Base-by-base conservation (phyloP, 2,113 vertebrate species). In the Ammodramus savannarum region DNA sequence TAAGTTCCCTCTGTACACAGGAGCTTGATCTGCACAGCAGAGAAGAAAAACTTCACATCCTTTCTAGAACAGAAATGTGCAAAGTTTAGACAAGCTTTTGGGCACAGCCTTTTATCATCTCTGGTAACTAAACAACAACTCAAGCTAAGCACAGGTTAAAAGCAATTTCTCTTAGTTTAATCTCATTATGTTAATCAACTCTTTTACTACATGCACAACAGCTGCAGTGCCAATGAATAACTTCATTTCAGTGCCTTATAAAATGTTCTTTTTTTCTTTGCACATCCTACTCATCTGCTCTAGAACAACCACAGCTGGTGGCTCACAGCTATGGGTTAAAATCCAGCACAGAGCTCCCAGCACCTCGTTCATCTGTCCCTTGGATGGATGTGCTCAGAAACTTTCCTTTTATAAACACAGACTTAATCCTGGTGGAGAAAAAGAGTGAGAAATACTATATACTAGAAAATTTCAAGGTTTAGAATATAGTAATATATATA, bases 131-230 rank as follows among this genome's bases (percentile, higher is more conserved):
- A 94, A 91, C 67, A 92, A 63, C 52, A 85, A 38, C 62, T 91
- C 57, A 57, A 87, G 58, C 52, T 49, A 94, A 82, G 49, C 76
- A 94, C 90, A 96, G 75, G 92, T 94, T 95, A 96, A 91, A 89
- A 95, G 66, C 51, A 87, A 55, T 89, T 93, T 82, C 48, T 94
- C 58, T 73, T 79, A 66, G 87, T 90, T 96, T 95, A 95, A 93
- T 94, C 82, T 95, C 85, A 57, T 94, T 96, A 96, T 94, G 93
- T 76, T 95, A 96, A 96, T 91, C 67, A 95, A 7, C 54, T 93
- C 58, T 85, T 93, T 93, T 87, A 87, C 75, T 85, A 95, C 94
- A 93, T 11, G 39, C 74, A 29, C 7, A 95, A 61, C 89, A 95
- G 93, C 80, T 95, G 89, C 80, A 72, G 73, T 38, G 62, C 62